These are phyloP conservation scores for Papilio xuthus DNA, from an alignment of 1,140 invertebrate species.

Conservation along the genomic window DNA sequence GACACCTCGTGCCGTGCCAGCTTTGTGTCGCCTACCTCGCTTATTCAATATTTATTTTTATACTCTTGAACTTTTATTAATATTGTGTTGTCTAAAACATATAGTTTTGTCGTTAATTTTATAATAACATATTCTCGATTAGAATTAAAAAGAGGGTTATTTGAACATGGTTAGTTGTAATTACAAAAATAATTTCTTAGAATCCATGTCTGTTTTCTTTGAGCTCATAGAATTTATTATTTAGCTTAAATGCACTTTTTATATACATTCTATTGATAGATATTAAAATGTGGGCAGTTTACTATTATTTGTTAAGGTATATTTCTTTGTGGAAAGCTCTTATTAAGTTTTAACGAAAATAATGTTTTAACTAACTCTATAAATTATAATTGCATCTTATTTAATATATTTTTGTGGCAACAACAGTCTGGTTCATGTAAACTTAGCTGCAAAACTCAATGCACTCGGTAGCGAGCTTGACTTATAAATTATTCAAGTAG, in stretches of 20 bases:
- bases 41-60: neutral
- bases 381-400: slow-evolving; percentile 8
- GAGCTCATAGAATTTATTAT: too few relatives aligned
- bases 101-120: neutral
- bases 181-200: too few relatives aligned
- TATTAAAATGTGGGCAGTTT: too few relatives aligned
- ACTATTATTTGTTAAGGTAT: too few relatives aligned
- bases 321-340: too few relatives aligned
- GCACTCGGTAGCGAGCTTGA: slow-evolving; percentile 65
- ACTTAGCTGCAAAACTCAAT: slow-evolving; percentile 70
- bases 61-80: neutral
- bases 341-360: too few relatives aligned
- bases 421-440: slow-evolving; percentile 55
- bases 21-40: neutral
- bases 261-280: too few relatives aligned
- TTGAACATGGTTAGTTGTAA: too few relatives aligned
- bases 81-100: neutral
- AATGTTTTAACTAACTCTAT: neutral
- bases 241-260: too few relatives aligned
- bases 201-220: too few relatives aligned
- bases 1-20: neutral
- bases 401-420: slow-evolving; percentile 62
- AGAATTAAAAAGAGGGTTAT: too few relatives aligned
- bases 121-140: too few relatives aligned
- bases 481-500: slow-evolving; percentile 79